A percentile compares a stretch with the other conserved stretches of the same genome.
Conservation (phyloP, 2,888 invertebrate genomes). For the Coenonympha arcania region DNA sequence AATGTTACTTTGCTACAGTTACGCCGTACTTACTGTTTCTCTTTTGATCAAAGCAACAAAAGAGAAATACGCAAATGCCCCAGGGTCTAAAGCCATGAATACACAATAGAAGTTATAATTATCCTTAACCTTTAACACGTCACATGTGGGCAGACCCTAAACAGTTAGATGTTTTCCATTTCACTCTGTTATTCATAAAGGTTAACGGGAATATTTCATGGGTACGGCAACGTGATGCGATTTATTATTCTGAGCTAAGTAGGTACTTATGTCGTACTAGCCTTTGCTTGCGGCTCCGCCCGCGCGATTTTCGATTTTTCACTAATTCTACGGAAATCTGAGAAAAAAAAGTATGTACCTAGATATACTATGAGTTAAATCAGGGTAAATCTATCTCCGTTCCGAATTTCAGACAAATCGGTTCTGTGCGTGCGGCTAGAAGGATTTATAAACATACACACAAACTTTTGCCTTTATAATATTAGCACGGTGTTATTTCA, state of each 20-base stretch:
- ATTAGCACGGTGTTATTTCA: not conserved
- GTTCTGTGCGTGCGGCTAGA: no score
- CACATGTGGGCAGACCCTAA: conserved; percentile 8
- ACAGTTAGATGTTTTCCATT: conserved; percentile 6
- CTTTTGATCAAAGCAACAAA: not conserved
- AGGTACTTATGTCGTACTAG: not conserved
- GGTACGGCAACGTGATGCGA: conserved; percentile 6
- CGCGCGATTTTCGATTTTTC: no score
- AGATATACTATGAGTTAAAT: no score
- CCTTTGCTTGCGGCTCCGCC: no score
- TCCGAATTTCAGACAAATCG: no score
- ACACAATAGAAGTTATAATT: no score
- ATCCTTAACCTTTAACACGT: not conserved
- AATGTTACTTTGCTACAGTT: no score
- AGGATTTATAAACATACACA: no score
- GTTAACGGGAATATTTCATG: conserved; percentile 21
- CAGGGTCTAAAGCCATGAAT: not conserved
- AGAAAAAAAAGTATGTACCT: no score
- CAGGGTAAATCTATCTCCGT: no score
- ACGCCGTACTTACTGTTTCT: no score
- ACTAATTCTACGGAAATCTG: no score
- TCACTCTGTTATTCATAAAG: conserved; percentile 19
- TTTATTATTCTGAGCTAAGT: not conserved
- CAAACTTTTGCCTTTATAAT: not conserved
- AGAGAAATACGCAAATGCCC: not conserved